phyloP scores from a whole-genome alignment of 1,140 invertebrate genomes.

The Drosophila aff. region DNA sequence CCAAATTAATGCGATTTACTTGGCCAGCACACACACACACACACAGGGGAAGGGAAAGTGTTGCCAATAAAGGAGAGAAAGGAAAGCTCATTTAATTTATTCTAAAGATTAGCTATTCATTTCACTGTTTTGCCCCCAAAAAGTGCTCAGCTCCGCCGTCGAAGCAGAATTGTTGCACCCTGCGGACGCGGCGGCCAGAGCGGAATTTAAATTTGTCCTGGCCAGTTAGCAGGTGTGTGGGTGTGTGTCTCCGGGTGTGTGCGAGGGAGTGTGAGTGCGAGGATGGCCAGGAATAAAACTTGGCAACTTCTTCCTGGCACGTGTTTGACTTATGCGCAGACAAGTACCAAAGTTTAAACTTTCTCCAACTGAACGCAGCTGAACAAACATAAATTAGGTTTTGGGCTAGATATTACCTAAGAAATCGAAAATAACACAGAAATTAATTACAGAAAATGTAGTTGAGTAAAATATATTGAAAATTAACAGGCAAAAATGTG shows the following conservation, averaged over 20 bases:
- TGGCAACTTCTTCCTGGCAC: slow-evolving; percentile 63
- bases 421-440: neutral
- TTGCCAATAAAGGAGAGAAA: slow-evolving; percentile 50
- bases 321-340: slow-evolving; percentile 76
- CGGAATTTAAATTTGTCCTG: slow-evolving; percentile 66
- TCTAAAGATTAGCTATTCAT: slow-evolving; percentile 82
- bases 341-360: slow-evolving; percentile 75
- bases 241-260: slow-evolving; percentile 10
- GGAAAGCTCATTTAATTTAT: slow-evolving; percentile 81
- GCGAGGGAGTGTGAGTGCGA: slow-evolving; percentile 13
- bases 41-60: slow-evolving; percentile 21
- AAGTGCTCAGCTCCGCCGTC: slow-evolving; percentile 8
- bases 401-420: slow-evolving; percentile 6
- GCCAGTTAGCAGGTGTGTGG: slow-evolving; percentile 65
- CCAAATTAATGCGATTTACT: slow-evolving; percentile 83
- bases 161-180: slow-evolving; percentile 70
- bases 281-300: slow-evolving; percentile 46
- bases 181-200: slow-evolving; percentile 51
- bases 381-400: neutral
- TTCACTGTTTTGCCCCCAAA: slow-evolving; percentile 48
- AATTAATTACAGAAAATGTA: neutral
- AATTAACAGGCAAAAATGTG: neutral
- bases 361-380: slow-evolving; percentile 44
- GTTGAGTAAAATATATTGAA: neutral
- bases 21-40: slow-evolving; percentile 31